Base-by-base conservation (phyloP, 2,113 vertebrate species). In the Ceyx cyanopectus region DNA sequence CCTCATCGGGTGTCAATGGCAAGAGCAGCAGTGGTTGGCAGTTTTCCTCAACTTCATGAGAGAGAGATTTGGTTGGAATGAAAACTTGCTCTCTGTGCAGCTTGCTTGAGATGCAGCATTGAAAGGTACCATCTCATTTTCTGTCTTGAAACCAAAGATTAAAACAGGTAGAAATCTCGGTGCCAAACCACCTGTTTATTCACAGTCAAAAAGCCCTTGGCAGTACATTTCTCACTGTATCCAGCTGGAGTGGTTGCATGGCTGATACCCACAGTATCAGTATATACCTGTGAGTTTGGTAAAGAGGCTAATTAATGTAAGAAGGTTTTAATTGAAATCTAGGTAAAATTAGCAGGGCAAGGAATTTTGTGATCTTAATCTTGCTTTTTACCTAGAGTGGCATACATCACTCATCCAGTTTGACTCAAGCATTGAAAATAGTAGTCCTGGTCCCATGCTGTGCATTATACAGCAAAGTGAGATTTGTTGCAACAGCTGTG, bases 71-170 rank as follows among this genome's bases (percentile, higher is more conserved):
- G 96, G 92, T 94, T 96, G 95, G 95, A 98, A 96, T 97, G 95
- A 97, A 96, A 95, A 78, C 85, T 96, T 92, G 81, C 81, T 96
- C 89, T 93, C 92, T 74, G 1, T 92, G 93, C 96, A 95, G 91
- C 96, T 87, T 22, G 90, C 92, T 92, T 97, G 95, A 97, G 96
- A 97, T 91, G 87, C 96, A 95, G 75, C 96, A 92, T 53, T 98
- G 95, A 97, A 97, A 98, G 97, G 97, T 98, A 98, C 93, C 14
- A 7, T 93, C 70, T 96, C 40, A 85, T 96, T 95, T 96, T 95
- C 85, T 97, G 73, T 95, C 95, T 92, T 94, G 83, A 97, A 97
- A 94, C 73, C 90, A 94, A 86, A 97, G 89, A 83, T 94, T 85
- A 95, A 97, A 97, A 81, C 89, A 96, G 95, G 95, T 85, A 97